A percentile compares a stretch with the other conserved stretches of the same genome.
Evolutionary conservation across 2,797 vertebrate genomes (phyloP).

Genomic region (Morelia viridis): DNA sequence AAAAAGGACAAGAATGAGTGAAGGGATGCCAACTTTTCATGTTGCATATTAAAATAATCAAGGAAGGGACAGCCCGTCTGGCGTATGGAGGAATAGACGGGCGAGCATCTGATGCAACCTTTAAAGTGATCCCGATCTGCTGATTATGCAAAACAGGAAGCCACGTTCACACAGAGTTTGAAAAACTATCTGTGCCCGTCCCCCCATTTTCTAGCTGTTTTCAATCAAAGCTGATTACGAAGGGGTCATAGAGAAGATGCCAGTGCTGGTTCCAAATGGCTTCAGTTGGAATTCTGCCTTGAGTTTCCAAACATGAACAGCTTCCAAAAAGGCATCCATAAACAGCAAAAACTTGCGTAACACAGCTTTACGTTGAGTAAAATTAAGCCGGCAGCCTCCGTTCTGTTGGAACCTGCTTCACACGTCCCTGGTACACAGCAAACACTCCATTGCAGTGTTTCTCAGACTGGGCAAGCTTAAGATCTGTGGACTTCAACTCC

Average conservation of each 20-base stretch:
- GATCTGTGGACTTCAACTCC: too few species aligned
- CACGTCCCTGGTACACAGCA: too few species aligned
- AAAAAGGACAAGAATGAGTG: neutral
- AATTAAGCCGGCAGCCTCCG: too few species aligned
- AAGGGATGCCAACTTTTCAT: neutral
- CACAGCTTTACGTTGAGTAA: too few species aligned
- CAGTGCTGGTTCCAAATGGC: neutral
- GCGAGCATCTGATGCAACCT: neutral
- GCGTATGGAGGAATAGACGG: neutral
- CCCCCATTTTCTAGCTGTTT: neutral
- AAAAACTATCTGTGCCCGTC: neutral
- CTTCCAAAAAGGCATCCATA: neutral
- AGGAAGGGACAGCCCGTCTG: neutral
- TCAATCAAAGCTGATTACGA: neutral
- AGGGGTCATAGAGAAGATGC: neutral
- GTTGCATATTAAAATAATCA: neutral
- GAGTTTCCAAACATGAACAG: neutral
- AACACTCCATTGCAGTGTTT: too few species aligned
- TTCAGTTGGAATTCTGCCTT: neutral
- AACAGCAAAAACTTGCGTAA: neutral
- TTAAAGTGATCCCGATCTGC: neutral
- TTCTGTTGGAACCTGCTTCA: too few species aligned
- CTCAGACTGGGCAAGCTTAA: too few species aligned
- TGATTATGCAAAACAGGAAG: neutral
- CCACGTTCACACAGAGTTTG: neutral